phyloP scores from a whole-genome alignment of 2,797 vertebrate species.

The Mastacembelus armatus region DNA sequence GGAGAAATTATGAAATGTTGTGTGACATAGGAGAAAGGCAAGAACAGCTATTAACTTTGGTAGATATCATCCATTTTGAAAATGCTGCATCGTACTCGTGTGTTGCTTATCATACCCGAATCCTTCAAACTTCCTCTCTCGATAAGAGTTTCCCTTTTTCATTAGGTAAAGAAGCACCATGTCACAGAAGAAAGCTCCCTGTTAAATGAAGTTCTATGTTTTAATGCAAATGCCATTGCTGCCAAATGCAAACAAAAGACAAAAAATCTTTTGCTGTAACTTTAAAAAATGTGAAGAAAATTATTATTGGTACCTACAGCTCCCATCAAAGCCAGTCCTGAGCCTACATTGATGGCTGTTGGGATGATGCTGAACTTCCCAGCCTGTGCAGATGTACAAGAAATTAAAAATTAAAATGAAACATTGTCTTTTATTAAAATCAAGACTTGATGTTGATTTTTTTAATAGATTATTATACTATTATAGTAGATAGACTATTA shows the following conservation, averaged over 20 bases:
- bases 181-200: constrained; percentile 93
- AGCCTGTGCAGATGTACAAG: constrained; percentile 76
- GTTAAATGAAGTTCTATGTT: constrained; percentile 28
- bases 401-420: neutral
- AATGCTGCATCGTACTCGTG: neutral
- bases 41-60: neutral
- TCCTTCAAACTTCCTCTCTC: constrained; percentile 89
- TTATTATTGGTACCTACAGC: constrained; percentile 84
- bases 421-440: too few relatives aligned
- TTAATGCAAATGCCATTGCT: neutral
- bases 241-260: neutral
- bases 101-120: constrained; percentile 75
- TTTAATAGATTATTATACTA: too few relatives aligned
- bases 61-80: neutral
- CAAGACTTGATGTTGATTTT: too few relatives aligned
- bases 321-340: constrained; percentile 91
- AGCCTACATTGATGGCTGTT: constrained; percentile 89
- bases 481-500: too few relatives aligned
- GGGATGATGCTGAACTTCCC: constrained; percentile 93
- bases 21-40: neutral
- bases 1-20: neutral
- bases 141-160: constrained; percentile 88
- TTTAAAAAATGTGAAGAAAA: neutral
- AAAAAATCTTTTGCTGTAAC: neutral
- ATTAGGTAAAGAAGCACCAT: constrained; percentile 90